These are phyloP conservation scores for Arothron firmamentum DNA, from an alignment of 2,113 vertebrate species.

Conservation along the genomic window DNA sequence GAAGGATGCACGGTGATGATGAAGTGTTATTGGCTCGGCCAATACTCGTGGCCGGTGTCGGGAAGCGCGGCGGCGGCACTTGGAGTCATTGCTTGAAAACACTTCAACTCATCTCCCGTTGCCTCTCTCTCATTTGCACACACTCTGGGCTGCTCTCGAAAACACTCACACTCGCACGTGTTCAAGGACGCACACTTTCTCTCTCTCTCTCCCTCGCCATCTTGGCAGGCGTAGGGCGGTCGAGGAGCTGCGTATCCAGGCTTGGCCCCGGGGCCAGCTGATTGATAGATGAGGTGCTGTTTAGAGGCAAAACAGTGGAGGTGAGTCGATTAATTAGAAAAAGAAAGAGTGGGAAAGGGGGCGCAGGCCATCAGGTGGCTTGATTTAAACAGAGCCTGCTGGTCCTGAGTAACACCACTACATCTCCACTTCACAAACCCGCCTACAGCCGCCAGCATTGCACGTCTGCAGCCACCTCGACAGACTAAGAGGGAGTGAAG, in stretches of 20 bases:
- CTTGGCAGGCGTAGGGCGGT: constrained; percentile 25
- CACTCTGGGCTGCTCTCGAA: neutral
- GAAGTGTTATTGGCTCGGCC: constrained; percentile 48
- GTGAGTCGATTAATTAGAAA: constrained; percentile 52
- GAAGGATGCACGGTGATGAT: constrained; percentile 48
- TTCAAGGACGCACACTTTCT: constrained; percentile 4
- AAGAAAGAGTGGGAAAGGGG: constrained; percentile 12
- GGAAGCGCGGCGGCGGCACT: constrained; percentile 37
- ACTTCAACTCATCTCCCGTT: constrained; percentile 16
- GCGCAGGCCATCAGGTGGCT: constrained; percentile 29
- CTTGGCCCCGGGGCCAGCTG: constrained; percentile 34
- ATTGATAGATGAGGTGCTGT: constrained; percentile 51
- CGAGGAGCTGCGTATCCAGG: constrained; percentile 42
- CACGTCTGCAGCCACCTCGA: constrained; percentile 9
- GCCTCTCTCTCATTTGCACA: constrained; percentile 15
- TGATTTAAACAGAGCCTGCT: constrained; percentile 55
- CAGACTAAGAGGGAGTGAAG: constrained; percentile 3
- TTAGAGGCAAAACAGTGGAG: constrained; percentile 12
- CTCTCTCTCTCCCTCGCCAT: constrained; percentile 11
- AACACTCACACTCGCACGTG: neutral
- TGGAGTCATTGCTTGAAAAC: constrained; percentile 35
- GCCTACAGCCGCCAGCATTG: neutral
- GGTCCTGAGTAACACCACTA: constrained; percentile 40
- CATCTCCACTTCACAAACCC: constrained; percentile 45
- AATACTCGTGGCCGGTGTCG: constrained; percentile 19